These are phyloP conservation scores for Rhipidura dahli DNA, from an alignment of 2,113 vertebrate species.

Conservation along the genomic window DNA sequence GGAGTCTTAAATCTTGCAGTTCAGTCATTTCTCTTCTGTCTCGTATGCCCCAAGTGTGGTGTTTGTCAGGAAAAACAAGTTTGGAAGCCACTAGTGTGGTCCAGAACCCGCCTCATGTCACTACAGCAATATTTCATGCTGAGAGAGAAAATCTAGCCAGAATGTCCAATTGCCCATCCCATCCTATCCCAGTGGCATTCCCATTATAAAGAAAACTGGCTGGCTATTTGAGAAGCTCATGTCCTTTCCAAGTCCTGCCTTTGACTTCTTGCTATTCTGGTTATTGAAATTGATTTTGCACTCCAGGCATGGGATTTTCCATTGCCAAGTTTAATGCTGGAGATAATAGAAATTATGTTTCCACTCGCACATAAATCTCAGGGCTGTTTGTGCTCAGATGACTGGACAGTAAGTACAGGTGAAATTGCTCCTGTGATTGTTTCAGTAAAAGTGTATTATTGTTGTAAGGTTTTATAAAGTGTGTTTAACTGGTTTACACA, in stretches of 20 bases:
- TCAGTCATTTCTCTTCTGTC: not conserved
- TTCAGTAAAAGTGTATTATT: conserved; percentile 41
- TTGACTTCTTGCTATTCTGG: conserved; percentile 61
- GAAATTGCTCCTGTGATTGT: conserved; percentile 57
- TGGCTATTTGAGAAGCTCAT: not conserved
- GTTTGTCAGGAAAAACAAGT: not conserved
- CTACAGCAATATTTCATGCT: conserved; percentile 9
- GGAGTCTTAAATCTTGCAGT: not conserved
- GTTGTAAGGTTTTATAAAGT: conserved; percentile 48
- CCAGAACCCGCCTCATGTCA: not conserved
- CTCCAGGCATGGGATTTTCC: conserved; percentile 62
- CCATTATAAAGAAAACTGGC: not conserved
- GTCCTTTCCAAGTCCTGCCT: conserved; percentile 56
- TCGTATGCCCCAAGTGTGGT: not conserved
- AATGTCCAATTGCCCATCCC: not conserved
- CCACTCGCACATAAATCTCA: conserved; percentile 58
- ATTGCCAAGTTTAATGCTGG: conserved; percentile 60
- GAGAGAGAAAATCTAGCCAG: conserved; percentile 10
- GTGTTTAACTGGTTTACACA: conserved; percentile 19
- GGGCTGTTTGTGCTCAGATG: conserved; percentile 53
- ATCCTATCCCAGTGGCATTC: conserved; percentile 1
- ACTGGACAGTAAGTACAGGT: conserved; percentile 62
- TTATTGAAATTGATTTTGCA: conserved; percentile 70
- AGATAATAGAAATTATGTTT: conserved; percentile 71
- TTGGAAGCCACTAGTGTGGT: not conserved